Evolutionary conservation across 2,797 vertebrate species (phyloP), one percentile per base, ranked within the genome.

Genomic region (Protonibea diacanthus): DNA sequence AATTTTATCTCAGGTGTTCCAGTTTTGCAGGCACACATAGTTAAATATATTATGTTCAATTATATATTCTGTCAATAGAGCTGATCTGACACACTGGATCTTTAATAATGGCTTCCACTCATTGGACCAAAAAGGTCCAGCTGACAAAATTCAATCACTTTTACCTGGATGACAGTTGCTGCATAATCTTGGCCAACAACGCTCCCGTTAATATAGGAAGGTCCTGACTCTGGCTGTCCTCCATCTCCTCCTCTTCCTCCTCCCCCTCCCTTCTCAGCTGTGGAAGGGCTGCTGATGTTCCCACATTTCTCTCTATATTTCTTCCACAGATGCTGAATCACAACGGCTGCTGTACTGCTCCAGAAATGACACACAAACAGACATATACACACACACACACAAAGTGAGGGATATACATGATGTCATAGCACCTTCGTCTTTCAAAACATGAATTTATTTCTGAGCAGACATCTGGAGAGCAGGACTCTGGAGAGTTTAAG

Each of bases 91-190:
- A 38, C 8, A 38, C 33, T 38, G 33, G 8, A 38, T 38, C 8
- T 9, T 38, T 38, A 38, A 38, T 38, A 38, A 38, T 38, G 33
- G 33, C 33, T 38, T 9, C 23, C 0, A 4, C 2, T 45, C 13
- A 29, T 17, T 59, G 13, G 21, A 51, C 14, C 29, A 57, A 42
- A 59, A 51, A 56, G 2, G 1, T 51, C 23, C 4, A 12, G 33
- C 57, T 52, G 7, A 51, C 25, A 17, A 64, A 44, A 52, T 49
- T 49, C 6, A 20, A 44, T 3, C 53, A 15, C 23, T 74, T 74
- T 74, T 82, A 99, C 98, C 97, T 99, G 98, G 91, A 99, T 97
- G 74, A 95, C 61, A 48, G 95, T 91, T 64, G 97, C 97, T 78
- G 98, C 96, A 20, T 38, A 29, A 73, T 88, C 70, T 48, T 21